phyloP scores from a whole-genome alignment of 2,888 invertebrate species.

The Philaethria dido region DNA sequence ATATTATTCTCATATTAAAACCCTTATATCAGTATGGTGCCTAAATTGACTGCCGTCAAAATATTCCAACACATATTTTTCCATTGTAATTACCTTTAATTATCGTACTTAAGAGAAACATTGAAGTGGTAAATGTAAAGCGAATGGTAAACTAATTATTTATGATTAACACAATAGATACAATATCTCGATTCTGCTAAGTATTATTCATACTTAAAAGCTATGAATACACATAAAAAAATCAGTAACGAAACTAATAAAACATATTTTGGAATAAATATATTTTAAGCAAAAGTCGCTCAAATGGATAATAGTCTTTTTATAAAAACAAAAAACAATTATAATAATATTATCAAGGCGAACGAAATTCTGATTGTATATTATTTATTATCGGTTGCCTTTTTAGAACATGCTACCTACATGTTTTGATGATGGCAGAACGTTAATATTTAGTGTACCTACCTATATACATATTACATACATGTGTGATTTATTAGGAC shows the following conservation, averaged over 20 bases:
- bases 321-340: not conserved
- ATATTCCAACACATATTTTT: constrained; percentile 20
- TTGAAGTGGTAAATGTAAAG: constrained; percentile 1
- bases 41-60: not conserved
- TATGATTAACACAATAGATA: constrained; percentile 15
- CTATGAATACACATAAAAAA: not conserved
- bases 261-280: not conserved
- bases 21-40: not conserved
- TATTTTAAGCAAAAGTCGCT: not conserved
- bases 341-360: not conserved
- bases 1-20: too few species aligned
- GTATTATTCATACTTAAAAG: not conserved
- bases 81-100: constrained; percentile 14
- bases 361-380: not conserved
- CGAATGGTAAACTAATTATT: constrained; percentile 1
- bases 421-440: too few species aligned
- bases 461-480: too few species aligned
- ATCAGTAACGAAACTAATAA: not conserved
- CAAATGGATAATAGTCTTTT: not conserved
- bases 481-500: too few species aligned
- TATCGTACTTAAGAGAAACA: constrained; percentile 7
- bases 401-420: not conserved
- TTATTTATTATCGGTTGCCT: not conserved
- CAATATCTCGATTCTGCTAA: not conserved
- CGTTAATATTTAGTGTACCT: too few species aligned